Percentiles rank a stretch among this genome's conserved stretches.
These are phyloP conservation scores for Leptothorax acervorum DNA, from an alignment of 2,888 invertebrate species.

Conservation along the genomic window DNA sequence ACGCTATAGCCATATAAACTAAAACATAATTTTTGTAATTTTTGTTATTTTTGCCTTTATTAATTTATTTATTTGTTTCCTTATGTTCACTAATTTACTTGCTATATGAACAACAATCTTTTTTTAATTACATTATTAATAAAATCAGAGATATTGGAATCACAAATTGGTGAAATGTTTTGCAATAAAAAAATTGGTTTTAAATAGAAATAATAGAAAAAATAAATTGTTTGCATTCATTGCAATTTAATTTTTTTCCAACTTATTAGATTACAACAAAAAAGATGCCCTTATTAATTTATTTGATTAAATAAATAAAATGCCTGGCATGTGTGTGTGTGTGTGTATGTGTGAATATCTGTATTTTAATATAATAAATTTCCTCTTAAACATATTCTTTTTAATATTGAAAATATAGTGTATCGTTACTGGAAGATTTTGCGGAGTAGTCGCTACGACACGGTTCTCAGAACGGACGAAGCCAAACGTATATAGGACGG, in stretches of 20 bases:
- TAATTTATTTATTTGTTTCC: background rate
- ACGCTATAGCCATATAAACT: background rate
- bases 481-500: conserved; percentile 78
- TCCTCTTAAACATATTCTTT: background rate
- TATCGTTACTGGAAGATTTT: background rate
- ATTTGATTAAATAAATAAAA: background rate
- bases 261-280: background rate
- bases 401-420: background rate
- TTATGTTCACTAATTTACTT: background rate
- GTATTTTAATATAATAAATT: background rate
- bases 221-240: background rate
- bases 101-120: background rate
- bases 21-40: background rate
- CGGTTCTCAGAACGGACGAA: conserved; percentile 57
- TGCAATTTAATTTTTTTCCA: background rate
- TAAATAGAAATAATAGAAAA: background rate
- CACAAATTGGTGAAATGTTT: background rate
- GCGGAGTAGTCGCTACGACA: background rate
- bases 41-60: background rate
- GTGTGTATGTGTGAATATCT: background rate
- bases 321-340: too few species aligned
- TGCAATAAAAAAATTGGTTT: background rate
- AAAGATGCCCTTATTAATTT: background rate
- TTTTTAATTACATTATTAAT: background rate
- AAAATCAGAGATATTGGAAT: background rate